These are phyloP conservation scores for Onychorhynchus coronatus DNA, from an alignment of 2,113 vertebrate species.

Conservation along the genomic window DNA sequence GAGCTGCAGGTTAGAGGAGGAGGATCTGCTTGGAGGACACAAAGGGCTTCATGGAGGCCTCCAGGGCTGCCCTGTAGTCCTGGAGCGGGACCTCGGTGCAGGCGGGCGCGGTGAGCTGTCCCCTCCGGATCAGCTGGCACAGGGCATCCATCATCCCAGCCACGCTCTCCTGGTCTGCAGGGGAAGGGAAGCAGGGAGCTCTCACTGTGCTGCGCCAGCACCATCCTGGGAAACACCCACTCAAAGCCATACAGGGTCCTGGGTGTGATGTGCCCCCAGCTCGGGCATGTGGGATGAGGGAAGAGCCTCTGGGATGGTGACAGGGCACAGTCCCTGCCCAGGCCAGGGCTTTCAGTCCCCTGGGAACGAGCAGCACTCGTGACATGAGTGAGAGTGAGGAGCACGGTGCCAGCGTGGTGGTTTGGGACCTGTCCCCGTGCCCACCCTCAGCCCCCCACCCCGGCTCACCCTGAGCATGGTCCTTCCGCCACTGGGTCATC, in stretches of 20 bases:
- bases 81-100: slow-evolving; percentile 78
- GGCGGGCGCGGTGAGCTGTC: slow-evolving; percentile 78
- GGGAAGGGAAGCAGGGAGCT: background rate
- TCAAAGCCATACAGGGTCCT: rapidly evolving
- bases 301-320: background rate
- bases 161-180: slow-evolving; percentile 60
- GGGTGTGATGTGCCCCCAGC: background rate
- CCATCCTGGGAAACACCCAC: rapidly evolving
- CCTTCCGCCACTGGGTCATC: slow-evolving; percentile 91
- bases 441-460: background rate
- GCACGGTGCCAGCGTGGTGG: rapidly evolving
- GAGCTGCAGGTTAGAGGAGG: slow-evolving; percentile 74
- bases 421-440: rapidly evolving
- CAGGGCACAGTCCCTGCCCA: rapidly evolving
- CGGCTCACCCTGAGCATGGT: slow-evolving; percentile 78
- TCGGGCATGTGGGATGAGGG: rapidly evolving
- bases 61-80: slow-evolving; percentile 81
- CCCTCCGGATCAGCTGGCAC: slow-evolving; percentile 78
- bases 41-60: slow-evolving; percentile 82
- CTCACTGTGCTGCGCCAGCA: background rate
- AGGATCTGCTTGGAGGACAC: slow-evolving; percentile 88
- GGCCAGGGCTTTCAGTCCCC: background rate
- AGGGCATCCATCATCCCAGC: slow-evolving; percentile 81
- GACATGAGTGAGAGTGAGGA: background rate
- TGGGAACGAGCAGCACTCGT: background rate